Conservation (phyloP, 2,888 invertebrate genomes). For the Drosophila paracracens region DNA sequence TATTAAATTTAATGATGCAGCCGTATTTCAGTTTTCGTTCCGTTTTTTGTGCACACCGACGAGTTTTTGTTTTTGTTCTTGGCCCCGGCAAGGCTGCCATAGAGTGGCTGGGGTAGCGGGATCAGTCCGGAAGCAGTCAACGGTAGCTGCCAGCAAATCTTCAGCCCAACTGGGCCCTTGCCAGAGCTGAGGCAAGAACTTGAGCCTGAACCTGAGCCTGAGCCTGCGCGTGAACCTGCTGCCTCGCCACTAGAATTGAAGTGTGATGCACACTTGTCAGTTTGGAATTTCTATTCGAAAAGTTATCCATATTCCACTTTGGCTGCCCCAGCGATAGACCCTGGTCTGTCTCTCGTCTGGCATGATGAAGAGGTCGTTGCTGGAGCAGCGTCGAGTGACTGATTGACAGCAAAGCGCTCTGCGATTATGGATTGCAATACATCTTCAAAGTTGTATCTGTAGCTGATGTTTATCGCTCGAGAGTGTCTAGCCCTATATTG, state of each 20-base stretch:
- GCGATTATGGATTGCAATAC: slow-evolving; percentile 79
- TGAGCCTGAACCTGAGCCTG: slow-evolving; percentile 19
- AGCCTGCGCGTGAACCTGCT: slow-evolving; percentile 7
- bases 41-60: slow-evolving; percentile 61
- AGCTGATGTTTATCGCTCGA: slow-evolving; percentile 53
- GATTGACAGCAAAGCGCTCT: slow-evolving; percentile 66
- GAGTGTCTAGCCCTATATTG: slow-evolving; percentile 49
- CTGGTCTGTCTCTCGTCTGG: slow-evolving; percentile 1
- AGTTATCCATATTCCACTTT: slow-evolving; percentile 69
- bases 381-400: slow-evolving; percentile 55
- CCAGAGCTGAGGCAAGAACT: slow-evolving; percentile 7
- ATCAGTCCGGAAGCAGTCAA: slow-evolving; percentile 33
- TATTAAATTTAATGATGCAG: slow-evolving; percentile 86
- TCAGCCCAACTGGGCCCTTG: slow-evolving; percentile 40
- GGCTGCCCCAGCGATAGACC: not conserved
- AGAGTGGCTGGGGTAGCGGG: slow-evolving; percentile 19
- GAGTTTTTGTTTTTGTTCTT: slow-evolving; percentile 70
- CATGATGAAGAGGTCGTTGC: slow-evolving; percentile 35
- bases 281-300: slow-evolving; percentile 75
- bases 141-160: slow-evolving; percentile 74
- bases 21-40: slow-evolving; percentile 85
- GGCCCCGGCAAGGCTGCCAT: slow-evolving; percentile 11
- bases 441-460: slow-evolving; percentile 59
- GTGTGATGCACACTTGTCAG: slow-evolving; percentile 68
- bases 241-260: slow-evolving; percentile 35